Conservation (phyloP, 2,888 invertebrate species). For the Campaea margaritaria region DNA sequence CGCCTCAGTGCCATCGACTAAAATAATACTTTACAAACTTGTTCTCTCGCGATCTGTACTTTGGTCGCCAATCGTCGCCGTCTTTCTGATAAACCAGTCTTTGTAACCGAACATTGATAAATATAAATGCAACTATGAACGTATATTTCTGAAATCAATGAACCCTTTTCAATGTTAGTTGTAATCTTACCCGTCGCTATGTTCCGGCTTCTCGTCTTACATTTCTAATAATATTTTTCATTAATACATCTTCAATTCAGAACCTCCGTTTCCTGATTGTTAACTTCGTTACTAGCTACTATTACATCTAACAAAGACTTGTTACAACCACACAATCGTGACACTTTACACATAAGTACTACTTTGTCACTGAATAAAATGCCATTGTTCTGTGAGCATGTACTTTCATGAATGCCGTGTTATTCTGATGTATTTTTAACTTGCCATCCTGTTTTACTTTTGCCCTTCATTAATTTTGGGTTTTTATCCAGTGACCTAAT, state of each 20-base stretch:
- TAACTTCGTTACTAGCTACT: slow-evolving; percentile 45
- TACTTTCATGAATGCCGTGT: neutral
- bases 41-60: slow-evolving; percentile 51
- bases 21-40: slow-evolving; percentile 65
- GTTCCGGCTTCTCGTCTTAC: slow-evolving; percentile 3
- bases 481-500: neutral
- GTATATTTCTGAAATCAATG: slow-evolving; percentile 33
- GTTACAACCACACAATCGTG: slow-evolving; percentile 47
- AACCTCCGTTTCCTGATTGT: slow-evolving; percentile 54
- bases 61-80: slow-evolving; percentile 35
- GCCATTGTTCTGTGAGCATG: slow-evolving; percentile 44
- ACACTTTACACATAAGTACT: slow-evolving; percentile 32
- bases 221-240: slow-evolving; percentile 15
- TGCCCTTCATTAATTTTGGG: neutral
- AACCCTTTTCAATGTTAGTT: slow-evolving; percentile 12
- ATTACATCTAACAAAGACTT: slow-evolving; percentile 53
- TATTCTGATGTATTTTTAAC: neutral
- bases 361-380: slow-evolving; percentile 57
- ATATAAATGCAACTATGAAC: slow-evolving; percentile 35
- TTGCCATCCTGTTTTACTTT: neutral
- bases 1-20: slow-evolving; percentile 65
- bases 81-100: slow-evolving; percentile 44
- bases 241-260: slow-evolving; percentile 32
- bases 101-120: slow-evolving; percentile 29
- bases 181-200: slow-evolving; percentile 1